phyloP scores from a whole-genome alignment of 2,797 vertebrate genomes.

The Enteromius radiatus region DNA sequence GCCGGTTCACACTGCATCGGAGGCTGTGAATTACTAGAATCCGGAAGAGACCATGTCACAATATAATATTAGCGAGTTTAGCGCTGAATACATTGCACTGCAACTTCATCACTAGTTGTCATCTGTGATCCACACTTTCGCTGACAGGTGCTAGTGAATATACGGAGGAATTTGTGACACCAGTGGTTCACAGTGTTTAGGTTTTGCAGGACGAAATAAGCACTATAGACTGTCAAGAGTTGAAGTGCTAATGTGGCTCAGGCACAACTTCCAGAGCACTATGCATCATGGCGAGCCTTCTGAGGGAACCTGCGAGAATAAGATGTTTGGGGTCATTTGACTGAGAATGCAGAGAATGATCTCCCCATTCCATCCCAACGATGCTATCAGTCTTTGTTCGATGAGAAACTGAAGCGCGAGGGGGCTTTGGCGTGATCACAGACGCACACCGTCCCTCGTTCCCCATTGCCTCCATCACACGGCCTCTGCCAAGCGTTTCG shows the following conservation, averaged over 20 bases:
- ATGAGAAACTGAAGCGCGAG: conserved; percentile 75
- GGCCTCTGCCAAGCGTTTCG: conserved; percentile 51
- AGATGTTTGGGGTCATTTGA: conserved; percentile 73
- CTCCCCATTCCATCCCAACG: conserved; percentile 71
- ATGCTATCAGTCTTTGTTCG: conserved; percentile 79
- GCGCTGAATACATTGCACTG: background rate
- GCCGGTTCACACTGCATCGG: background rate
- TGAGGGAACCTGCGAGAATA: conserved; percentile 61
- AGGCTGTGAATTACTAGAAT: conserved; percentile 6
- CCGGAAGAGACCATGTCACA: background rate
- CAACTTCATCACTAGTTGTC: background rate
- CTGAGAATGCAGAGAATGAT: conserved; percentile 68
- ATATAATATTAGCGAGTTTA: conserved; percentile 9
- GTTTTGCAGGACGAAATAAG: background rate
- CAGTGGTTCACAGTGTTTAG: background rate
- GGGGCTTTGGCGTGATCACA: conserved; percentile 77
- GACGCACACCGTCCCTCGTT: conserved; percentile 45
- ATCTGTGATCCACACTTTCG: background rate
- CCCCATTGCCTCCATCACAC: conserved; percentile 26
- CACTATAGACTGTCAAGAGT: conserved; percentile 5
- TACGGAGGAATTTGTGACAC: conserved; percentile 8
- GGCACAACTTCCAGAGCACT: conserved; percentile 3
- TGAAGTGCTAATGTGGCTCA: background rate
- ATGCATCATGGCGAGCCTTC: conserved; percentile 69
- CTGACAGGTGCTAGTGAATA: conserved; percentile 17